A percentile compares a stretch with the other conserved stretches of the same genome.
Evolutionary conservation across 2,888 invertebrate genomes (phyloP).

Genomic region (Cephus pygmeus): DNA sequence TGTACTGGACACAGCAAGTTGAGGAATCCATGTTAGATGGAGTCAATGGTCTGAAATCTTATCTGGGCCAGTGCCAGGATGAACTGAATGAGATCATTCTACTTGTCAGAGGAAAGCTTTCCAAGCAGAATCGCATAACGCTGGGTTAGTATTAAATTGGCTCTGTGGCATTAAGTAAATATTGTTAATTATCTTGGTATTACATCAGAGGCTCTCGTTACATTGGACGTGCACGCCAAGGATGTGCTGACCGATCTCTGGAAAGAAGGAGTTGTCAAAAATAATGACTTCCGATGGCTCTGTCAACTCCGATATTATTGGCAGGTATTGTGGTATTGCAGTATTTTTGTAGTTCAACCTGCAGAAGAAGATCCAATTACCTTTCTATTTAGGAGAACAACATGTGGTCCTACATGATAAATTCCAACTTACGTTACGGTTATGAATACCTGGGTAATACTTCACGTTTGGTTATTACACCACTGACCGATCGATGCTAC

Average conservation of each 20-base stretch:
- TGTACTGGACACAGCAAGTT: conserved; percentile 91
- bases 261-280: conserved; percentile 73
- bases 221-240: conserved; percentile 92
- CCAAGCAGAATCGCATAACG: conserved; percentile 88
- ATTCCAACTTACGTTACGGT: conserved; percentile 88
- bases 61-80: conserved; percentile 79
- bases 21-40: conserved; percentile 79
- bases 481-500: conserved; percentile 92
- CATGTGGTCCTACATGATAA: conserved; percentile 87
- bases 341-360: conserved; percentile 2
- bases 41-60: conserved; percentile 70
- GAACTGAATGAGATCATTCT: conserved; percentile 87
- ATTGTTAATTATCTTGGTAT: not conserved
- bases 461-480: conserved; percentile 88
- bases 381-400: conserved; percentile 66
- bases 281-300: conserved; percentile 93
- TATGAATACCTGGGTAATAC: conserved; percentile 96
- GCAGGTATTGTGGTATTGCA: conserved; percentile 74
- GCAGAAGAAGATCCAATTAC: not conserved
- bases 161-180: not conserved
- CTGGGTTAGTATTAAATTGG: conserved; percentile 69
- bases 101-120: conserved; percentile 86
- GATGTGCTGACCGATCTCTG: conserved; percentile 83
- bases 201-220: conserved; percentile 82
- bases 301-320: conserved; percentile 89